A percentile compares a stretch with the other conserved stretches of the same genome.
Evolutionary conservation across 2,113 vertebrate species (phyloP).

Genomic region (Globicephala melas): DNA sequence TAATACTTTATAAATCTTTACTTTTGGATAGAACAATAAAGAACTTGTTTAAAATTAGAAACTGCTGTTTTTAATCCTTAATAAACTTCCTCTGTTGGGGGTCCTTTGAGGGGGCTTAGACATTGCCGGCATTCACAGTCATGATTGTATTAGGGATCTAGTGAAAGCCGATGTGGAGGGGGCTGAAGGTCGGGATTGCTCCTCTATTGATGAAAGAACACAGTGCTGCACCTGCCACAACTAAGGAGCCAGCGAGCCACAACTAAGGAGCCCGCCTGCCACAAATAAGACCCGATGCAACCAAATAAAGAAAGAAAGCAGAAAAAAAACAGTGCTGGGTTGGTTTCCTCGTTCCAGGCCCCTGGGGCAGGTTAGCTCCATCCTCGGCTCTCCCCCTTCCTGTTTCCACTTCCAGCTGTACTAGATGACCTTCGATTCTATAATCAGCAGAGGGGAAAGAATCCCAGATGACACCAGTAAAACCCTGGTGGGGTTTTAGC

Average conservation of each 20-base stretch:
- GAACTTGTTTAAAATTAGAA: not conserved
- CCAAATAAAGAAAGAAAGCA: no score
- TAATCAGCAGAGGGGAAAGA: not conserved
- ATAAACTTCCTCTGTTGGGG: not conserved
- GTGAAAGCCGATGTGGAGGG: accelerated
- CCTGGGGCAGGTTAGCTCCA: not conserved
- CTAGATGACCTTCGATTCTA: not conserved
- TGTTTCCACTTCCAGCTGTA: not conserved
- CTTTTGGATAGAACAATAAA: not conserved
- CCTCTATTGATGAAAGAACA: accelerated
- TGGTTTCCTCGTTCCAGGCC: not conserved
- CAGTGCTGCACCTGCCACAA: no score
- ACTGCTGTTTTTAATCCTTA: not conserved
- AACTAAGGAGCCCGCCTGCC: no score
- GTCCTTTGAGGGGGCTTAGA: not conserved
- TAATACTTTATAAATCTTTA: not conserved
- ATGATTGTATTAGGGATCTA: not conserved
- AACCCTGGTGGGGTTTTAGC: not conserved
- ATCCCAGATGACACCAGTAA: not conserved
- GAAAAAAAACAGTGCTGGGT: no score
- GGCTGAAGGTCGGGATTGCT: not conserved
- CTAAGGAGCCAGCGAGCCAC: no score
- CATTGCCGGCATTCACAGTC: not conserved
- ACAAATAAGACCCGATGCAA: no score
- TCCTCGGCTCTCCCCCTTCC: not conserved